phyloP scores from a whole-genome alignment of 1,140 invertebrate species.

The Telenomus remus region DNA sequence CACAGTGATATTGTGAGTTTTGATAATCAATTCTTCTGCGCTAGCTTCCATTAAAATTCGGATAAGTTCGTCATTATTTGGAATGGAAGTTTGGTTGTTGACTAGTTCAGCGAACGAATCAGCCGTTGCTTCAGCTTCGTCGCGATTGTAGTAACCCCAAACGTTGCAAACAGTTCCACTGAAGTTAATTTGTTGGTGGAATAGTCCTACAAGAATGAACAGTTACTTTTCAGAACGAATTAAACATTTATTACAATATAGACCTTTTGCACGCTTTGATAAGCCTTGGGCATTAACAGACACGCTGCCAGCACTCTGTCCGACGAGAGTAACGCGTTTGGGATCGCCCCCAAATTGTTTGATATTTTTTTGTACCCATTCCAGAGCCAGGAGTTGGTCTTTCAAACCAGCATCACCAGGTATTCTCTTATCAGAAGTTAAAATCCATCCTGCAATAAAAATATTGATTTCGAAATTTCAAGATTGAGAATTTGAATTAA shows the following conservation, averaged over 20 bases:
- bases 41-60: slow-evolving; percentile 9
- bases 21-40: slow-evolving; percentile 11
- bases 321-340: slow-evolving; percentile 1
- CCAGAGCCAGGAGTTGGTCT: slow-evolving; percentile 12
- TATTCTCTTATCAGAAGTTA: not conserved
- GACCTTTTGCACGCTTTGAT: slow-evolving; percentile 20
- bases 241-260: too few relatives aligned
- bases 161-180: slow-evolving; percentile 27
- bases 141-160: slow-evolving; percentile 15
- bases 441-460: slow-evolving; percentile 10
- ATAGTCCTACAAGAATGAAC: slow-evolving; percentile 16
- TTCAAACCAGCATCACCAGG: slow-evolving; percentile 12
- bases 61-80: slow-evolving; percentile 3
- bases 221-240: not conserved
- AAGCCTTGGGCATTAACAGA: slow-evolving; percentile 17
- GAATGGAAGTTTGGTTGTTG: slow-evolving; percentile 5
- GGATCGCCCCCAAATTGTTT: slow-evolving; percentile 11
- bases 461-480: not conserved
- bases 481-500: not conserved
- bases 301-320: slow-evolving; percentile 25
- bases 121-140: not conserved
- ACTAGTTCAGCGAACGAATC: not conserved
- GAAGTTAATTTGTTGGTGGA: slow-evolving; percentile 9
- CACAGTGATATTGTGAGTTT: not conserved
- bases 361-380: slow-evolving; percentile 14